These are phyloP conservation scores for Oligia strigilis DNA, from an alignment of 2,888 invertebrate genomes.

Conservation along the genomic window DNA sequence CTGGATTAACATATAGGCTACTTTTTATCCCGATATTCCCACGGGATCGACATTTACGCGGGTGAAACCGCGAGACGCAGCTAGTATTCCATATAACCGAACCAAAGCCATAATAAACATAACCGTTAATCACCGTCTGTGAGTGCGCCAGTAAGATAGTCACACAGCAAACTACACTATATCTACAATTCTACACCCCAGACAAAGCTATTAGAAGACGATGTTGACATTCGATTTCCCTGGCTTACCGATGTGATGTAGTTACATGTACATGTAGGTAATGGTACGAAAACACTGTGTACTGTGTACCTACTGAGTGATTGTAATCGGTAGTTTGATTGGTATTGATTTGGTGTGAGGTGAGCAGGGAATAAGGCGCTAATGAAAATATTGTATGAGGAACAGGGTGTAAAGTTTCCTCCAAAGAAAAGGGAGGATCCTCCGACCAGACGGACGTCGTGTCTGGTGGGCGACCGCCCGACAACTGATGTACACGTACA, in stretches of 20 bases:
- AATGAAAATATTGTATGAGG: not conserved
- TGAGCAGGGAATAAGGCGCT: not conserved
- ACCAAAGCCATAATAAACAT: not conserved
- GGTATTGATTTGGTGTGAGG: constrained; percentile 14
- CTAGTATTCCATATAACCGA: not conserved
- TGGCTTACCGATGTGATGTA: constrained; percentile 44
- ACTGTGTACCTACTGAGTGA: constrained; percentile 3
- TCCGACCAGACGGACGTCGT: no score
- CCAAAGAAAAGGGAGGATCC: no score
- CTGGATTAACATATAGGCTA: no score
- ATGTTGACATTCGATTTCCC: constrained; percentile 66
- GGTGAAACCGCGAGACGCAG: no score
- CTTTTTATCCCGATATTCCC: no score
- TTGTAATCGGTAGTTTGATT: constrained; percentile 30
- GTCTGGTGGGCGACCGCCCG: no score
- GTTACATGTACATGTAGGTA: constrained; percentile 26
- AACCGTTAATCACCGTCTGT: not conserved
- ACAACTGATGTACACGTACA: no score
- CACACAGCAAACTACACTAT: not conserved
- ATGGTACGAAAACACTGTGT: constrained; percentile 51
- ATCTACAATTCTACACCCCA: not conserved
- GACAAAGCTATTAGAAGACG: constrained; percentile 42
- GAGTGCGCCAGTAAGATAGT: constrained; percentile 1
- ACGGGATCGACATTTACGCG: no score
- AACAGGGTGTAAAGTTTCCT: no score